These are phyloP conservation scores for Drosophila cognata DNA, from an alignment of 2,888 invertebrate genomes.

Conservation along the genomic window DNA sequence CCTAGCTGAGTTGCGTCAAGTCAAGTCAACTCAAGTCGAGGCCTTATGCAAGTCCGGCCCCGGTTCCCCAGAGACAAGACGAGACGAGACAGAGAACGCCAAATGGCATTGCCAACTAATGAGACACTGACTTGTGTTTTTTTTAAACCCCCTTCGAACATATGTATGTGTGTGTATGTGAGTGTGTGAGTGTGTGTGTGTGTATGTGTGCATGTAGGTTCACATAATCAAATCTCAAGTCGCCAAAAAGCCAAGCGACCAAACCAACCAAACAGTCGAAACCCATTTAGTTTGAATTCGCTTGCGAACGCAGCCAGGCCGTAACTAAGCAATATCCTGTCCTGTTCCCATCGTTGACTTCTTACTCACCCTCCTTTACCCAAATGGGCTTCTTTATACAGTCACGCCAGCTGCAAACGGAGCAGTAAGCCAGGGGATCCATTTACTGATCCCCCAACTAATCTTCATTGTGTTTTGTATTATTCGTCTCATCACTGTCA, in stretches of 20 bases:
- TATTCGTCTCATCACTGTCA: constrained; percentile 66
- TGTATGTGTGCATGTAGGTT: constrained; percentile 9
- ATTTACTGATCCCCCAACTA: background rate
- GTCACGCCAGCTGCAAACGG: constrained; percentile 71
- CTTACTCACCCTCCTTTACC: background rate
- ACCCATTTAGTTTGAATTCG: constrained; percentile 68
- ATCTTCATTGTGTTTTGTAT: background rate
- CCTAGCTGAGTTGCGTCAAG: constrained; percentile 70
- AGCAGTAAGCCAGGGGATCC: constrained; percentile 60
- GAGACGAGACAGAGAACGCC: constrained; percentile 26
- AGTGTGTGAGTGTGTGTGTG: background rate
- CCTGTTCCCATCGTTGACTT: background rate
- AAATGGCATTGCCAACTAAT: constrained; percentile 78
- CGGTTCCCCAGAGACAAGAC: constrained; percentile 22
- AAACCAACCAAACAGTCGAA: constrained; percentile 13
- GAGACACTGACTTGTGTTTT: constrained; percentile 47
- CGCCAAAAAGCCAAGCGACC: constrained; percentile 61
- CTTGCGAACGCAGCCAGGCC: constrained; percentile 61
- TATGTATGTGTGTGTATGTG: background rate
- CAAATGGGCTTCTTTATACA: constrained; percentile 77
- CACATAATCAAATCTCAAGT: constrained; percentile 72
- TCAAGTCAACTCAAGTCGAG: constrained; percentile 61
- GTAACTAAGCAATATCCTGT: background rate
- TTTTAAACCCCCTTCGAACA: background rate
- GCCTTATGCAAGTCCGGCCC: constrained; percentile 67